Base-by-base conservation (phyloP, 2,888 invertebrate genomes). In the Lissonota sp. region DNA sequence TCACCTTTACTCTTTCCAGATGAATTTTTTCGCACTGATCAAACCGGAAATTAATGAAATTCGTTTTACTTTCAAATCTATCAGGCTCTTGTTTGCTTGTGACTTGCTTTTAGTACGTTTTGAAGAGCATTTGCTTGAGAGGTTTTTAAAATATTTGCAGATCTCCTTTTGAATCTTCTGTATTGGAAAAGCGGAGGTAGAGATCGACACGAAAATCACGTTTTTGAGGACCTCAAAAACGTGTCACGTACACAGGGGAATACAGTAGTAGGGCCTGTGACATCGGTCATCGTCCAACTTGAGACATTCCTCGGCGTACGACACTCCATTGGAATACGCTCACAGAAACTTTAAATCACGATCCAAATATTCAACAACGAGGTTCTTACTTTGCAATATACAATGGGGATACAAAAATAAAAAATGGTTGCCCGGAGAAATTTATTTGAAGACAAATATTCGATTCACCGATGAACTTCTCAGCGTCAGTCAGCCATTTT, bases 271-370 rank as follows among this genome's bases (percentile, higher is more conserved):
- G 70, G 57, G 12, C 26, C 3, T 3, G 26, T 26, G 26, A 26
- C 26, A 26, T 26, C 26, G 26, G 26, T 14, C 10, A 6, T 7
- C 42, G 12, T 63, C 53, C 37, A 5, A 37, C 51, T 53, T 53
- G n/a, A 51, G 46, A 42, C 80, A 76, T 72, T 80, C 75, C 62
- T 58, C 75, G 66, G 7, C 75, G 75, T 57, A 75, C 64, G 60
- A 75, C 60, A 74, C 75, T 75, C 75, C 53, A 46, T 40, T 46
- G 57, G 51, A 70, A 70, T 73, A 67, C 57, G 44, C 60, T 74
- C 55, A 14, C 40, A 37, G 16, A 42, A 40, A 51, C 16, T 49
- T 16, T 40, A 74, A 60, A 74, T 74, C 39, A 58, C 37, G 26
- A 49, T 67, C 5, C 58, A 49, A 40, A 46, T 46, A 67, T 67